These are phyloP conservation scores for Percopsis omiscomaycus DNA, from an alignment of 2,797 vertebrate genomes.

Conservation along the genomic window DNA sequence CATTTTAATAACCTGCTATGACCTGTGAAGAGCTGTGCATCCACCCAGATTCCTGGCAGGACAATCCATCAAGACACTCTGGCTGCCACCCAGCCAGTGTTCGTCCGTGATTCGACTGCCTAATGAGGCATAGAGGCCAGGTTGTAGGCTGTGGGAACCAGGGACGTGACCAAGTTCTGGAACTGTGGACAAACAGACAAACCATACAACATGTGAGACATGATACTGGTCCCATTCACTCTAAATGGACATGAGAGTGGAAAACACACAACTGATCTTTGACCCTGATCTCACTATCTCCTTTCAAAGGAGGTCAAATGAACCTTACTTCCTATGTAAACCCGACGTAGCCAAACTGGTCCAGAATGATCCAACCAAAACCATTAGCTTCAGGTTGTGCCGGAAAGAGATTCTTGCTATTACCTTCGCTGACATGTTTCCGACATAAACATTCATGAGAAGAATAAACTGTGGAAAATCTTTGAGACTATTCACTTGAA, in stretches of 20 bases:
- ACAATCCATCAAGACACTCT: slow-evolving; percentile 8
- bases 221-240: slow-evolving; percentile 60
- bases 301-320: slow-evolving; percentile 54
- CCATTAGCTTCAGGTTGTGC: slow-evolving; percentile 48
- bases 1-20: not conserved
- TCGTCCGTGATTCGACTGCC: slow-evolving; percentile 50
- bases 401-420: slow-evolving; percentile 39
- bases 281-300: slow-evolving; percentile 51
- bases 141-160: slow-evolving; percentile 69
- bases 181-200: slow-evolving; percentile 66
- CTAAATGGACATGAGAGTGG: slow-evolving; percentile 25
- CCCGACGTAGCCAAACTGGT: slow-evolving; percentile 18
- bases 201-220: slow-evolving; percentile 62
- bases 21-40: not conserved
- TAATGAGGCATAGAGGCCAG: slow-evolving; percentile 63
- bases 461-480: slow-evolving; percentile 37
- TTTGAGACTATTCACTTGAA: slow-evolving; percentile 41
- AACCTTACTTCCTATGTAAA: slow-evolving; percentile 44
- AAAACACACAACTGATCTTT: slow-evolving; percentile 14
- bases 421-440: slow-evolving; percentile 44
- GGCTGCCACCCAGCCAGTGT: slow-evolving; percentile 29
- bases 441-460: slow-evolving; percentile 49
- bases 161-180: slow-evolving; percentile 53
- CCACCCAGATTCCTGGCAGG: not conserved
- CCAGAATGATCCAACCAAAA: slow-evolving; percentile 45